Percentiles rank a stretch among this genome's conserved stretches.
phyloP scores from a whole-genome alignment of 2,113 vertebrate species.

The Clupea harengus region DNA sequence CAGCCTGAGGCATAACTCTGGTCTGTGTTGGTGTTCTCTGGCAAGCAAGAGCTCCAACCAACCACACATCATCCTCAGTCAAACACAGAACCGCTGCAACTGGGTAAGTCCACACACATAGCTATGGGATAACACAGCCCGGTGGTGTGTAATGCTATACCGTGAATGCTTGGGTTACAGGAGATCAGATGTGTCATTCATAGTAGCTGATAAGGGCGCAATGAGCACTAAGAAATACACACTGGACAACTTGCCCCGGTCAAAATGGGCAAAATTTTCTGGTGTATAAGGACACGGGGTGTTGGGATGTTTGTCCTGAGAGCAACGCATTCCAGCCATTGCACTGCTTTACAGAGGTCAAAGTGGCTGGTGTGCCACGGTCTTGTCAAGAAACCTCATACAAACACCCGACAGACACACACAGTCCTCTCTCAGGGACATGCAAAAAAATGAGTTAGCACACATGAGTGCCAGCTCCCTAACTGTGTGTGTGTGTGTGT shows the following conservation, averaged over 20 bases:
- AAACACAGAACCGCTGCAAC: background rate
- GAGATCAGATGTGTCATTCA: background rate
- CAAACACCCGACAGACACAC: conserved; percentile 3
- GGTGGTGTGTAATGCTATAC: too few relatives aligned
- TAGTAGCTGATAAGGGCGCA: too few relatives aligned
- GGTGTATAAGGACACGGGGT: too few relatives aligned
- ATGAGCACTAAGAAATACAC: too few relatives aligned
- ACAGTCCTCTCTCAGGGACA: background rate
- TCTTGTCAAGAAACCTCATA: background rate
- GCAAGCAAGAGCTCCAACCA: background rate
- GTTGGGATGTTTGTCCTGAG: background rate
- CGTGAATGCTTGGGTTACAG: too few relatives aligned
- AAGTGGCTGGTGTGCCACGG: background rate
- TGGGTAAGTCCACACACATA: too few relatives aligned
- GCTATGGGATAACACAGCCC: too few relatives aligned
- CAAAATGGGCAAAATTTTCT: too few relatives aligned
- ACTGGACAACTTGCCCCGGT: too few relatives aligned
- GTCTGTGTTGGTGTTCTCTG: too few relatives aligned
- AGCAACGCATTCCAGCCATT: background rate
- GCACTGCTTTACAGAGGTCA: background rate
- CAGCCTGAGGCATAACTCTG: too few relatives aligned
- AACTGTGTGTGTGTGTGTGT: background rate
- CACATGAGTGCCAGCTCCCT: background rate
- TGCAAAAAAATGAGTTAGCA: background rate
- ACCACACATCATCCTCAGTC: background rate